Evolutionary conservation across 2,113 vertebrate species (phyloP).

Genomic region (Tupaia chinensis): DNA sequence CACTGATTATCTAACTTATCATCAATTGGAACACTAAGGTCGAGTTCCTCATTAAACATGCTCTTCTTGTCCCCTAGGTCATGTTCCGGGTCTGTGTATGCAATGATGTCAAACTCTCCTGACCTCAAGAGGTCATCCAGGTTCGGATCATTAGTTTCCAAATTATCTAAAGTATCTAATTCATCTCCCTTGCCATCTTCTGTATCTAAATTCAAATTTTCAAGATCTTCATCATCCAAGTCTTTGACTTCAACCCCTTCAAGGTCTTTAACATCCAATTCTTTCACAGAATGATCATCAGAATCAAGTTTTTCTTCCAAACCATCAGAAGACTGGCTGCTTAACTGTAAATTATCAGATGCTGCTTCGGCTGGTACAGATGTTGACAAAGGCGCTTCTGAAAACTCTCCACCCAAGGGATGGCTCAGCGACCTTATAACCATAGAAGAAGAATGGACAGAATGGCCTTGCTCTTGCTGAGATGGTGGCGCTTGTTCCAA

Average conservation of each 20-base stretch:
- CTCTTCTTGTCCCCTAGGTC: constrained; percentile 97
- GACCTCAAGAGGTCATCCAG: constrained; percentile 96
- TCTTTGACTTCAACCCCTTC: constrained; percentile 96
- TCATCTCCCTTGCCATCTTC: constrained; percentile 98
- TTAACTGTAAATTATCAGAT: constrained; percentile 80
- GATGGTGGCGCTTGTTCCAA: constrained; percentile 89
- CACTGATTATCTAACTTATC: constrained; percentile 89
- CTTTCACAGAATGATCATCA: constrained; percentile 96
- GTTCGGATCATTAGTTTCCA: constrained; percentile 96
- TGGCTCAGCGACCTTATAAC: constrained; percentile 92
- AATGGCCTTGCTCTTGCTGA: constrained; percentile 86
- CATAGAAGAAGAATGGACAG: constrained; percentile 84
- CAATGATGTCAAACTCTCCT: constrained; percentile 98
- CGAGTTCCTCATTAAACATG: constrained; percentile 97
- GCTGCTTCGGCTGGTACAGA: constrained; percentile 80
- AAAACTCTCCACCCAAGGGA: constrained; percentile 89
- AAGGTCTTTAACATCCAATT: constrained; percentile 94
- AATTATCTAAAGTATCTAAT: constrained; percentile 91
- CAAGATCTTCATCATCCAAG: constrained; percentile 96
- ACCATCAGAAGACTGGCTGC: constrained; percentile 84
- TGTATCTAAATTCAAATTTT: constrained; percentile 96
- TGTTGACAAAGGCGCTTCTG: constrained; percentile 86
- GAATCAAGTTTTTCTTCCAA: constrained; percentile 95
- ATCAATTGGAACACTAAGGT: constrained; percentile 92
- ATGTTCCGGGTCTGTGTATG: constrained; percentile 97